Evolutionary conservation across 2,797 vertebrate species (phyloP).

Genomic region (Poliocrania exsul): DNA sequence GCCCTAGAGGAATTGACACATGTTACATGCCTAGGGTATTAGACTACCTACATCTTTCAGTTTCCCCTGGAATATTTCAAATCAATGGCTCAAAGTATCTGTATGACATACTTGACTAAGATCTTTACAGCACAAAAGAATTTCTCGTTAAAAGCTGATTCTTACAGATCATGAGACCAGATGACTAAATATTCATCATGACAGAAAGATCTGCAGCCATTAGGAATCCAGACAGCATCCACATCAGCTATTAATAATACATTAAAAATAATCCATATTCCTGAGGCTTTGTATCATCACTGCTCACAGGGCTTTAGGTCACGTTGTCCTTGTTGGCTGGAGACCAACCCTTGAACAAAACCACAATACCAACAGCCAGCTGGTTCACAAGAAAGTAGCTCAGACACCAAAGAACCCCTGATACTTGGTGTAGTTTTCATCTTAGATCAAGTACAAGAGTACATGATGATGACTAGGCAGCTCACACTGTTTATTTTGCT

Average conservation of each 20-base stretch:
- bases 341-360: not conserved
- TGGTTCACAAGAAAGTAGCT: not conserved
- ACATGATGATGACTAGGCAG: not conserved
- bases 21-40: not conserved
- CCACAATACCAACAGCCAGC: not conserved
- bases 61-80: not conserved
- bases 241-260: not conserved
- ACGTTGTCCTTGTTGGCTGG: not conserved
- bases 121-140: not conserved
- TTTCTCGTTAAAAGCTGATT: not conserved
- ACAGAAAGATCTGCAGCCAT: not conserved
- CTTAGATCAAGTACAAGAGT: not conserved
- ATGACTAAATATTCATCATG: not conserved
- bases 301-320: not conserved
- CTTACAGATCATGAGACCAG: not conserved
- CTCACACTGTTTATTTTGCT: not conserved
- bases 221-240: not conserved
- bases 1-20: conserved; percentile 28
- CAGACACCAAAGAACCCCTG: not conserved
- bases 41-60: not conserved
- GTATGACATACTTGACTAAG: not conserved
- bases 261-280: not conserved
- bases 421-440: not conserved
- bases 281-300: not conserved
- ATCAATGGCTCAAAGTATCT: not conserved